Base-by-base conservation (phyloP, 2,797 vertebrate species). In the Girardinus metallicus region DNA sequence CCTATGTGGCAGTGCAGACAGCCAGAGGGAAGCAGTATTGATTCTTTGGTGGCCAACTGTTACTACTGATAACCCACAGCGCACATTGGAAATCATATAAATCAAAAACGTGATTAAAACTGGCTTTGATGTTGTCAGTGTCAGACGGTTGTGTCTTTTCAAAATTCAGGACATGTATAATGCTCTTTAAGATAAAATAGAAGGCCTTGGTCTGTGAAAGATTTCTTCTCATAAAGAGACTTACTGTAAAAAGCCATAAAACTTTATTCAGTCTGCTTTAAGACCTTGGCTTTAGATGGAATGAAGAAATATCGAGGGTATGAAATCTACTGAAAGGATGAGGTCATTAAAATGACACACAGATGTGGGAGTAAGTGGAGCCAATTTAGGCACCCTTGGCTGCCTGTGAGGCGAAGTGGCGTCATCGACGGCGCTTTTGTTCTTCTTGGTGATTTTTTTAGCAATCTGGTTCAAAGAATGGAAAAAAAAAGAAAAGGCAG, bases 31-130 rank as follows among this genome's bases (percentile, higher is more conserved):
- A 80, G 51, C 76, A 79, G 76, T 91, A 91, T 89, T 41, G 83
- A 90, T 73, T 71, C 26, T 36, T 31, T 53, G 86, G 86, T 73
- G 66, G 74, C 64, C 83, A 79, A 57, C 79, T 86, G 57, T 23
- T 49, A 75, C 86, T 85, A 81, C 85, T 88, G 85, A 93, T 92
- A 82, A 85, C 9, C 55, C 74, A 34, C 78, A 72, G 77, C 66
- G 73, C 23, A 70, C 11, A 12, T 6, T 66, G 21, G 21, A 39
- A 66, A 66, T 66, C 36, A 26, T 53, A 51, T 74, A 31, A 49
- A 79, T 91, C 83, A 79, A 83, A 85, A 84, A 49, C 53, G 70
- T 64, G 81, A 81, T 83, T 81, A 74, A 16, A 85, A 82, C 51
- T 18, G 39, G 34, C 74, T 86, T 83, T 74, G 39, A 85, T 77